Evolutionary conservation across 92 coral and sea anemone species (phyloP).

Genomic region (Porites lobata): DNA sequence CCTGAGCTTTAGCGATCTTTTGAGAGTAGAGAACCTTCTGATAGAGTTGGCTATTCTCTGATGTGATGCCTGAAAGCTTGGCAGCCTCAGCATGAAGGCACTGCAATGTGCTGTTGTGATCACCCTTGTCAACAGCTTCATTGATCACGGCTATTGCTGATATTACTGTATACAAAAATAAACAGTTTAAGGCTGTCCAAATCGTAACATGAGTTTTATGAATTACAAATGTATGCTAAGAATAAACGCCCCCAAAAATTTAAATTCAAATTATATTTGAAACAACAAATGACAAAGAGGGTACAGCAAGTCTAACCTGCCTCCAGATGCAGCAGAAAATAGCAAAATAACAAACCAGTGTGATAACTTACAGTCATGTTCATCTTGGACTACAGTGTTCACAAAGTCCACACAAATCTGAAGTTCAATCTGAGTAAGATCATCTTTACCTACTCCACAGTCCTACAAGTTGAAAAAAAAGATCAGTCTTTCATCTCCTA

Average conservation of each 20-base stretch:
- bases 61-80: conserved; percentile 81
- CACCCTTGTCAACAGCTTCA: conserved; percentile 88
- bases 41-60: conserved; percentile 86
- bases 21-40: conserved; percentile 86
- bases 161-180: conserved; percentile 69
- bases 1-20: conserved; percentile 91
- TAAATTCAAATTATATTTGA: background rate
- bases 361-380: conserved; percentile 88
- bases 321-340: background rate
- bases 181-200: background rate
- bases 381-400: conserved; percentile 94
- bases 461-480: conserved; percentile 59
- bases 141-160: conserved; percentile 95
- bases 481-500: background rate
- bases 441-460: conserved; percentile 96
- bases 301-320: background rate
- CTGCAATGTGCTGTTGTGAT: conserved; percentile 73
- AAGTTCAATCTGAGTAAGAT: conserved; percentile 91
- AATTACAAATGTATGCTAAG: no score
- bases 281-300: no score
- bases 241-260: no score
- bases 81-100: conserved; percentile 87
- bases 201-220: no score
- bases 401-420: conserved; percentile 97
- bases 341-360: background rate